A percentile compares a stretch with the other conserved stretches of the same genome.
phyloP scores from a whole-genome alignment of 2,888 invertebrate genomes.

The Linnaemya vulpina region DNA sequence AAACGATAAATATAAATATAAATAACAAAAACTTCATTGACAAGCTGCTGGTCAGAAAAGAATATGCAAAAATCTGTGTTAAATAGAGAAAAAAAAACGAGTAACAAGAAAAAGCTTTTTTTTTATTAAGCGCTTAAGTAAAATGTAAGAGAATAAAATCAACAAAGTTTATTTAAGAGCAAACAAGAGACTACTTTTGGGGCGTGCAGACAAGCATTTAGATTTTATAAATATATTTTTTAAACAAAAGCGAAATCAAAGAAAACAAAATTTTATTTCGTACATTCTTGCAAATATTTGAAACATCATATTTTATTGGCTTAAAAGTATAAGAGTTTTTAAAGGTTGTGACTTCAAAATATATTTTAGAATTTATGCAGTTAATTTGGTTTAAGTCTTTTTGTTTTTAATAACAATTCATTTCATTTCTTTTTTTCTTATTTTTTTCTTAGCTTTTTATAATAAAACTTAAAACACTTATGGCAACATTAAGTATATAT shows the following conservation, averaged over 20 bases:
- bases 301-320: not conserved
- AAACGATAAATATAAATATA: conserved; percentile 19
- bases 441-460: no score
- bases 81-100: conserved; percentile 60
- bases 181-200: conserved; percentile 58
- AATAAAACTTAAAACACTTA: conserved; percentile 54
- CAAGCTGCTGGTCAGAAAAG: not conserved
- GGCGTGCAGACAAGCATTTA: conserved; percentile 56
- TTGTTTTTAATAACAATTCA: conserved; percentile 33
- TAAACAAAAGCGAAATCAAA: conserved; percentile 14
- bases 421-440: not conserved
- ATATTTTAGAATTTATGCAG: not conserved
- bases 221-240: conserved; percentile 10
- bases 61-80: conserved; percentile 26
- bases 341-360: conserved; percentile 39
- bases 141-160: not conserved
- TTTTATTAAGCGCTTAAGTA: conserved; percentile 23
- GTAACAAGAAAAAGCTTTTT: conserved; percentile 53
- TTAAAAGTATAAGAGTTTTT: not conserved
- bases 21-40: conserved; percentile 64
- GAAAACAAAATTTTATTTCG: conserved; percentile 2
- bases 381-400: conserved; percentile 31
- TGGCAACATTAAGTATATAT: conserved; percentile 59
- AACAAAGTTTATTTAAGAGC: conserved; percentile 10
- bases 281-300: not conserved